Base-by-base conservation (phyloP, 2,113 vertebrate genomes). In the Bubo blakistoni region DNA sequence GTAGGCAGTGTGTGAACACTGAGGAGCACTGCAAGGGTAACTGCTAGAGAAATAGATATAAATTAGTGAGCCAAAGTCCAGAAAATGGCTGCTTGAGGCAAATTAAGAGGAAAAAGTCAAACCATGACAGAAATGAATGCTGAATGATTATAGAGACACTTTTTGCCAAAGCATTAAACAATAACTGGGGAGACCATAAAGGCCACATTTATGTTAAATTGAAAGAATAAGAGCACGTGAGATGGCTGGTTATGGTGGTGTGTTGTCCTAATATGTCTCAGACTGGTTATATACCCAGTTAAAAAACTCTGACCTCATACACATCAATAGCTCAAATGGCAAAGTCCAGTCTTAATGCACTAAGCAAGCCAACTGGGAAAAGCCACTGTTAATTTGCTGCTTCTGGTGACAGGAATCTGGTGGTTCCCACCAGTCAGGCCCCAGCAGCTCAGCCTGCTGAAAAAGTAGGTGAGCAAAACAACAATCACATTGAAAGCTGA, bases 281-380 rank as follows among this genome's bases (percentile, higher is more conserved):
- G 47, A 57, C 36, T 88, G 61, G 52, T 84, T 93, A 84, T 73
- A 90, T 63, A 63, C n/a, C 51, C 72, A 34, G 71, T 80, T 74
- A 84, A 93, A 94, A 86, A 90, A 42, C 72, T 88, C 61, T 76
- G 54, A 80, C 59, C 44, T 94, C 52, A 69, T 69, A 79, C 29
- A 87, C 84, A 91, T 89, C 86, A 94, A 81, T 91, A 96, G 65
- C 69, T 94, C 77, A n/a, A 74, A 78, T n/a, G 65, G 90, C 86
- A 94, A 96, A 96, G 91, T 88, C 77, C 81, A 76, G 62, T 65
- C 77, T 80, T 91, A 92, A 94, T 79, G 52, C 65, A 92, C 46
- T 46, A 81, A 73, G 88, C 57, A 86, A 79, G 67, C 55, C 88
- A 69, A 78, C 65, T 76, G 89, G 71, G 65, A 52, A 79, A 93